Base-by-base conservation (phyloP, 2,888 invertebrate genomes). In the Ectropis crepuscularia region DNA sequence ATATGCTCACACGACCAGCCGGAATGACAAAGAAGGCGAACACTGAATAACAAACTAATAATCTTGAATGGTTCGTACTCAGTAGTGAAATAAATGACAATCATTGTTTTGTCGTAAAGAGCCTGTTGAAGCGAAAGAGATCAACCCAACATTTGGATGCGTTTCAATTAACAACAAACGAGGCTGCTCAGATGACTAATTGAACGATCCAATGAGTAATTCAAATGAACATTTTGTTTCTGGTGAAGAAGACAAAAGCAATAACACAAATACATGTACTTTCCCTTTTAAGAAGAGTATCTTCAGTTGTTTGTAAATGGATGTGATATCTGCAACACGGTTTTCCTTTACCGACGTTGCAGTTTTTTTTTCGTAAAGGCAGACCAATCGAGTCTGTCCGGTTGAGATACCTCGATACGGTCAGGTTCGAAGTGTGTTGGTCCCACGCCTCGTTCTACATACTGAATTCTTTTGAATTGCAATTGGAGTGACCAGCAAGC, bases 371-470 rank as follows among this genome's bases (percentile, higher is more conserved):
- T 41, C 41, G 79, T 82, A 73, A 81, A 85, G 82, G 78, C 81
- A 80, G 74, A 70, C 77, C 70, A 80, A 86, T 85, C 86, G 78
- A 82, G 89, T 86, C 86, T 82, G 86, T 90, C 91, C 92, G 91
- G 92, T 90, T 87, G 78, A 85, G 87, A 89, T 88, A 89, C 85
- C 90, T 90, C 88, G 83, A 89, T 90, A 90, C 88, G 86, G 88
- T 86, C 89, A 89, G 89, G 85, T 88, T 87, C 85, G 87, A 86
- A 81, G 81, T 82, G 81, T 83, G 80, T 75, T 81, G 82, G 85
- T 86, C 86, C 87, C 89, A 87, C 87, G 86, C 84, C 87, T 82
- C 80, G 86, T 84, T 87, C 86, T 83, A 89, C 87, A 87, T 86
- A 88, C 78, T 80, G 75, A 79, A 68, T 75, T 82, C 81, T 83